Evolutionary conservation across 2,888 invertebrate genomes (phyloP), one percentile per base, ranked within the genome.

Genomic region (Amitus sp.): DNA sequence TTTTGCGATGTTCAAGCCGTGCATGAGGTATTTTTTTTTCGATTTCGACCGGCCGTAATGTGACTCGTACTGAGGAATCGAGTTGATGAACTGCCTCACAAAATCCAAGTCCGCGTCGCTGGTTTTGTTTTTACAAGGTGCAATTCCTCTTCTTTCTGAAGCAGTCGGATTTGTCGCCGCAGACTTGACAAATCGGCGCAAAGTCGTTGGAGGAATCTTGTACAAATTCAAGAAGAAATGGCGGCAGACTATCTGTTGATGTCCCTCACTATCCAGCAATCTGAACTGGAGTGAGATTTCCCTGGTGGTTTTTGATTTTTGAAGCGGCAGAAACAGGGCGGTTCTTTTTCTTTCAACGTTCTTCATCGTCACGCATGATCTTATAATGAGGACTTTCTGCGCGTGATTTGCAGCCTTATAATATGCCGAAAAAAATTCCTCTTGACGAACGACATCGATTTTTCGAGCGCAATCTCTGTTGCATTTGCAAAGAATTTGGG

Each of bases 401-500:
- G 28, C 19, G 2, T 27, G 1, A 12, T 54, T 33, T 1, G 12
- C 53, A 15, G 43, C 27, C 6, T 55, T 27, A 12, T 61, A 61
- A 15, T 39, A 61, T 13, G 42, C 28, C 1, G 28, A 7, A 19
- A 61, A 61, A 23, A 61, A 10, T 17, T 39, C 37, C 33, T 52
- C 37, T 28, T 61, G 61, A 28, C 50, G n/a, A 12, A 15, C 4
- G 0, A 45, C 9, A 33, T 61, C 43, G 18, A 61, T 55, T 15
- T 51, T 55, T 28, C 34, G 27, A 0, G 46, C 2, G 15, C 61
- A 61, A n/a, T n/a, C n/a, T 9, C 13, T n/a, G n/a, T 55, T 43
- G 12, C 61, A 61, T 42, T 28, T 39, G 37, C 61, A 61, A 4
- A 43, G 39, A 20, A 10, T 39, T 43, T 61, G 55, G 1, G 55